Evolutionary conservation across 2,113 vertebrate genomes (phyloP), one percentile per base, ranked within the genome.

Genomic region (Columba janthina): DNA sequence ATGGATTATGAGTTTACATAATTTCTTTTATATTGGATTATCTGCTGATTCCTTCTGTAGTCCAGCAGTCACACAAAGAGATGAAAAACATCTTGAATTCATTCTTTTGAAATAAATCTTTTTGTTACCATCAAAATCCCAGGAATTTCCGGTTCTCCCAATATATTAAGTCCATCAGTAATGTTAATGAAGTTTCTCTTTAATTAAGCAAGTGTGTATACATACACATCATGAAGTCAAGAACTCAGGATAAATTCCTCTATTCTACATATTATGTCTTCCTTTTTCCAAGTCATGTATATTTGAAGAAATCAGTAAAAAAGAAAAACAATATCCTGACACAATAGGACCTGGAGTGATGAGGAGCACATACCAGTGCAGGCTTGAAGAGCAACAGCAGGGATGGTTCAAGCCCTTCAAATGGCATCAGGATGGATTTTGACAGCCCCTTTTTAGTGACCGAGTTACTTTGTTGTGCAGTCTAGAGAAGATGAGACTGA

Each of bases 1-100:
- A 38, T 4, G 8, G 18, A 44, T 76, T 42, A 46, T 29, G 21
- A 83, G 14, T 42, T 81, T 14, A 22, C 0, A 0, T 48, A 10
- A 25, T 26, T 67, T 40, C 40, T 88, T 85, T 91, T 51, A 44
- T 64, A 44, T 64, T 16, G 67, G 0, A 0, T n/a, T 67, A 32
- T 67, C 57, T 60, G 48, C 26, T 84, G 51, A 74, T 38, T 54
- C 15, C 17, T 84, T 86, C 29, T 24, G 44, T 4, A 70, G 8
- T 10, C 28, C 31, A 60, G 32, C 38, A 38, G 44, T 12, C 62
- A 83, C 0, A 50, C 28, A 58, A 86, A 86, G 26, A 73, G 69
- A 44, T 1, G 60, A 54, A 58, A 51, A 36, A 0, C 2, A 60
- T 14, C 12, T 13, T 21, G 7, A 66, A 50, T 54, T 34, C 20